These are phyloP conservation scores for Philaethria dido DNA, from an alignment of 2,888 invertebrate species.

Conservation along the genomic window DNA sequence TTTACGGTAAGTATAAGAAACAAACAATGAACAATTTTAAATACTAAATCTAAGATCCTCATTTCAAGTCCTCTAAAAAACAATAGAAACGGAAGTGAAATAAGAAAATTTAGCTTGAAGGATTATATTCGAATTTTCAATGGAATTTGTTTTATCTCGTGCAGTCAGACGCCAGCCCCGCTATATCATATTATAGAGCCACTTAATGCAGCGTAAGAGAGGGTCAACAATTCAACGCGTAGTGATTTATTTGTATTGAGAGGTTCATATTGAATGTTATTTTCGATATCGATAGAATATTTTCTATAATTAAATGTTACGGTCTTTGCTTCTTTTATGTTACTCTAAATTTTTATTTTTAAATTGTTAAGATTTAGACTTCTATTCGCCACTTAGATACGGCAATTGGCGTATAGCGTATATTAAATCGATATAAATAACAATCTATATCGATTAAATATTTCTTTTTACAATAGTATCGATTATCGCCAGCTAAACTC, in stretches of 20 bases:
- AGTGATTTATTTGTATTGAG: constrained; percentile 42
- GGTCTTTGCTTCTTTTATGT: neutral
- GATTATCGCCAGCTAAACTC: neutral
- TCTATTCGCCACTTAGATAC: neutral
- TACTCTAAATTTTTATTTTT: neutral
- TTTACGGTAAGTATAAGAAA: too few relatives aligned
- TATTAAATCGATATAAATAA: neutral
- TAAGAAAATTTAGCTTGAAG: constrained; percentile 21
- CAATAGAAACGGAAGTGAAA: constrained; percentile 9
- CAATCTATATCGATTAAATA: neutral
- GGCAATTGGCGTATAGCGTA: neutral
- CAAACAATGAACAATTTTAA: neutral
- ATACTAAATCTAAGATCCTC: neutral
- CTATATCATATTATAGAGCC: constrained; percentile 36
- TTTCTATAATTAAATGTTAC: constrained; percentile 1
- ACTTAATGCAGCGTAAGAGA: constrained; percentile 39
- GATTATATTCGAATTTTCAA: constrained; percentile 27
- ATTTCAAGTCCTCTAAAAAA: neutral
- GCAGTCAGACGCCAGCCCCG: constrained; percentile 33
- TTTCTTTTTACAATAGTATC: too few relatives aligned
- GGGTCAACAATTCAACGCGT: constrained; percentile 42
- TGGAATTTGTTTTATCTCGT: constrained; percentile 32
- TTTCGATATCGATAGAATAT: constrained; percentile 21
- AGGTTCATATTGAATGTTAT: constrained; percentile 25
- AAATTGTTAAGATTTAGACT: neutral